Base-by-base conservation (phyloP, 2,888 invertebrate genomes). In the Caenorhabditis sinica region DNA sequence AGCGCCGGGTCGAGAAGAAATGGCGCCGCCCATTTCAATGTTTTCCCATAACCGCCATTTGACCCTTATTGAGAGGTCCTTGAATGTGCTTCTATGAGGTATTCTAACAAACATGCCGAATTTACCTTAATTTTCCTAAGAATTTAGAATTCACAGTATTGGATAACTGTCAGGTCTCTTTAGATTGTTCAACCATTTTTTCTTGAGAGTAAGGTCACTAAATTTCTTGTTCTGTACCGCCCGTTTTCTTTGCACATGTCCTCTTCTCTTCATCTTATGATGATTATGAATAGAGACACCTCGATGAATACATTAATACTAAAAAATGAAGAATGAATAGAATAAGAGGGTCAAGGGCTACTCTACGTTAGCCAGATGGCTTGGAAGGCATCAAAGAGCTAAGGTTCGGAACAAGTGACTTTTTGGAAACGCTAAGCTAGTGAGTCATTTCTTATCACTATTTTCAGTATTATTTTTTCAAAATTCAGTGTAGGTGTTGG, bases 331-430 rank as follows among this genome's bases (percentile, higher is more conserved):
- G 45, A 58, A 71, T 25, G 30, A 17, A 23, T 15, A n/a, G 40
- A 43, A 43, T 25, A 56, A 65, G 23, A 40, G 74, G 74, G 74
- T 74, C 74, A 74, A 65, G 74, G 74, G 74, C 74, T 74, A 65
- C 43, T 63, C 56, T 30, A 53, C 53, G 74, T 74, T 74, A 66
- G 75, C 75, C 53, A 51, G 60, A 17, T 60, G 60, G n/a, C 9
- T 15, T 2, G 15, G 2, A 56, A 15, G n/a, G 51, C 20, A 51
- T 51, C 20, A 11, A 20, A n/a, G 49, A 49, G 49, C 23, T 56
- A 25, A 28, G 23, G n/a, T n/a, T n/a, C 23, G 3, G 13, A 1
- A 49, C n/a, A 49, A n/a, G n/a, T 6, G 49, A 5, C 8, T 17
- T 49, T 49, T 49, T 17, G 49, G 53, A 23, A 2, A 36, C 33